phyloP scores from a whole-genome alignment of 2,797 vertebrate genomes.

The Cephalopachus bancanus region DNA sequence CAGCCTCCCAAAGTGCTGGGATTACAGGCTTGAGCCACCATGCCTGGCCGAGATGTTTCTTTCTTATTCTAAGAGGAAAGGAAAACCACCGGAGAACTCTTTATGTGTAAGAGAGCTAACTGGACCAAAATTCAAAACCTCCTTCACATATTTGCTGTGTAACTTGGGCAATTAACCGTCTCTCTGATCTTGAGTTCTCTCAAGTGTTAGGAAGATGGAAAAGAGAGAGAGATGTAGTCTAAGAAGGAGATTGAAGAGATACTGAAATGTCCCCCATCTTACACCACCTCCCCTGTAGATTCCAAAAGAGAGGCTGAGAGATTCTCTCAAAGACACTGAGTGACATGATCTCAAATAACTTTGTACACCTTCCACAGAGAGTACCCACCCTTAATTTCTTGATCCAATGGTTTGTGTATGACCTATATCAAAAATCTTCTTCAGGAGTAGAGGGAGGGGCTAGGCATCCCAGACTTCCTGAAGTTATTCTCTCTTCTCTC shows the following conservation, averaged over 20 bases:
- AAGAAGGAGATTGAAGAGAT: not conserved
- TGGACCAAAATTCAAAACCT: not conserved
- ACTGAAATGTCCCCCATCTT: not conserved
- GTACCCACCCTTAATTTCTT: not conserved
- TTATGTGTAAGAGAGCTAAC: not conserved
- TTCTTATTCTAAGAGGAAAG: not conserved
- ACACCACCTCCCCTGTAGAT: not conserved
- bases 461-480: not conserved
- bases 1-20: too few relatives aligned
- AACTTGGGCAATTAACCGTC: not conserved
- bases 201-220: not conserved
- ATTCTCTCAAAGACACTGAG: not conserved
- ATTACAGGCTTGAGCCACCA: too few relatives aligned
- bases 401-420: not conserved
- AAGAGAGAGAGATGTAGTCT: not conserved
- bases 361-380: not conserved
- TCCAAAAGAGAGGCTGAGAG: not conserved
- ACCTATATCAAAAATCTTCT: not conserved
- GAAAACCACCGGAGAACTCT: not conserved
- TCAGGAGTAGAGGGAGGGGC: not conserved
- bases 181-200: not conserved
- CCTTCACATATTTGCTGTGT: not conserved
- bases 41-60: too few relatives aligned
- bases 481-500: not conserved
- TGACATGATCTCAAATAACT: not conserved